phyloP scores from a whole-genome alignment of 2,888 invertebrate species.

The Loripinus fragilis region DNA sequence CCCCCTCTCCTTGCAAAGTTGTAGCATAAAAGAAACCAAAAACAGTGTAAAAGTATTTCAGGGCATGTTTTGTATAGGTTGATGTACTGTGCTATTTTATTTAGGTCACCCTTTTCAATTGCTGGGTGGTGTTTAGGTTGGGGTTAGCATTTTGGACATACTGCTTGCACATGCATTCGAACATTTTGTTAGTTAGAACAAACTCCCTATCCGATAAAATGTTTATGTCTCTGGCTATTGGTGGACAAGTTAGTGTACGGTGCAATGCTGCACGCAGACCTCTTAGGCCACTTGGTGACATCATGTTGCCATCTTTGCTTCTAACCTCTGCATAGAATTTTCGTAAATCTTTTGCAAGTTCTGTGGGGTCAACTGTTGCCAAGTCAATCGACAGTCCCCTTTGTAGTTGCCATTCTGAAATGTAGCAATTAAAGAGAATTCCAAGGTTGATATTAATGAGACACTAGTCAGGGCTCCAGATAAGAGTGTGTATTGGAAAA shows the following conservation, averaged over 20 bases:
- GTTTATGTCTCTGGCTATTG: not conserved
- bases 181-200: not conserved
- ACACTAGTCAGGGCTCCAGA: too few species aligned
- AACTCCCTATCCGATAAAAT: not conserved
- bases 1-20: conserved; percentile 19
- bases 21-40: conserved; percentile 31
- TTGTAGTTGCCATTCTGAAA: conserved; percentile 3
- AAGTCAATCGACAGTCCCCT: not conserved
- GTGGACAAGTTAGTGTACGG: not conserved
- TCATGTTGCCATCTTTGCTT: not conserved
- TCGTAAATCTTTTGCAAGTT: not conserved
- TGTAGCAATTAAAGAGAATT: too few species aligned
- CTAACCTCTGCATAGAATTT: conserved; percentile 19
- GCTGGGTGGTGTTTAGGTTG: conserved; percentile 12
- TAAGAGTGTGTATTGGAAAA: too few species aligned
- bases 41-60: not conserved
- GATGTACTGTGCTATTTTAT: not conserved
- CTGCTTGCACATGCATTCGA: conserved; percentile 26
- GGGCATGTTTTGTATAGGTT: not conserved
- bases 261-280: conserved; percentile 7
- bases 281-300: not conserved
- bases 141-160: not conserved
- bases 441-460: too few species aligned
- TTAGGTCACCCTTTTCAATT: conserved; percentile 22
- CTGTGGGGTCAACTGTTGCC: not conserved